Percentiles rank a stretch among this genome's conserved stretches.
These are phyloP conservation scores for Rotaria magnacalcarata DNA, from an alignment of 2,888 invertebrate species.

Conservation along the genomic window DNA sequence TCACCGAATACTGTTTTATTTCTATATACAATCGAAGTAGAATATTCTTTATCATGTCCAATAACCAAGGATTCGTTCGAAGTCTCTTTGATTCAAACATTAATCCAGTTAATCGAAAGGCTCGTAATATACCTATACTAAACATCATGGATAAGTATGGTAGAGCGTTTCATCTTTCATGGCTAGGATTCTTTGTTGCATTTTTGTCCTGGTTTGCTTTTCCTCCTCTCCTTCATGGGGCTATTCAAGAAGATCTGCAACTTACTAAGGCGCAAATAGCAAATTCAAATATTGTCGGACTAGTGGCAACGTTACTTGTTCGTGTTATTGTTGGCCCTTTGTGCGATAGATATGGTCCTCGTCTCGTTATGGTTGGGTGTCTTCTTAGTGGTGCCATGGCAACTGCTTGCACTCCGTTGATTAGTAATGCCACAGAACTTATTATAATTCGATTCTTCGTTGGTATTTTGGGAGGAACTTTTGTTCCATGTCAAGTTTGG, in stretches of 20 bases:
- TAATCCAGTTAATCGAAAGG: background rate
- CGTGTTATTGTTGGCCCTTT: background rate
- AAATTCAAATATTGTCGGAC: background rate
- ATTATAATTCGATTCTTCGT: background rate
- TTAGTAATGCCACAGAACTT: background rate
- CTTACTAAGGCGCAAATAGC: background rate
- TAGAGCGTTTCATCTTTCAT: background rate
- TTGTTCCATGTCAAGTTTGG: background rate
- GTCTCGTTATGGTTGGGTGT: background rate
- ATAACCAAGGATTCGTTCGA: too few species aligned
- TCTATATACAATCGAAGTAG: too few species aligned
- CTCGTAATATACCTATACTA: background rate
- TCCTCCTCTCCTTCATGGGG: background rate
- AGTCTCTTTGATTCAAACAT: background rate
- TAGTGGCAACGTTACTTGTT: background rate
- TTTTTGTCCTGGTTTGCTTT: background rate
- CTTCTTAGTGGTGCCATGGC: background rate
- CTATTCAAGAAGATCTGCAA: background rate
- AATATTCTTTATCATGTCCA: too few species aligned
- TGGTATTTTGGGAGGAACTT: background rate
- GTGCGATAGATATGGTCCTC: background rate
- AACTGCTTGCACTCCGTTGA: background rate
- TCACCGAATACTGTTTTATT: too few species aligned
- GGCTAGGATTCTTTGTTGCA: slow-evolving; percentile 1
- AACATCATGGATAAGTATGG: background rate